Conservation (phyloP, 2,888 invertebrate species). For the Acanthosoma haemorrhoidale region DNA sequence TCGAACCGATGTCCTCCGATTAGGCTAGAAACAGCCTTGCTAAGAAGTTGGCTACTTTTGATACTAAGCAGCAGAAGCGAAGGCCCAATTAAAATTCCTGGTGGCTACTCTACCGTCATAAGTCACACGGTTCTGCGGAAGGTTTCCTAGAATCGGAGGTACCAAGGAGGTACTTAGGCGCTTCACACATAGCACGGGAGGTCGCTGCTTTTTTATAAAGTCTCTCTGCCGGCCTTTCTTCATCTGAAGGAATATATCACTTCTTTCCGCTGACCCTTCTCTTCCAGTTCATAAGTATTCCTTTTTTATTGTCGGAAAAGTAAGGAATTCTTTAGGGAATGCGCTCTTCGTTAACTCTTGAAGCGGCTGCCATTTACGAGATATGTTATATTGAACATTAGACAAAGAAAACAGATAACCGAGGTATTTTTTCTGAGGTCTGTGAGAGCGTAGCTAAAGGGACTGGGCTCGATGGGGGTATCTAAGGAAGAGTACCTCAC, state of each 20-base stretch:
- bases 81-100: neutral
- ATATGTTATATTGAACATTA: too few relatives aligned
- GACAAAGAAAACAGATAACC: too few relatives aligned
- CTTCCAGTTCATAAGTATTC: neutral
- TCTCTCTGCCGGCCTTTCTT: neutral
- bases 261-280: neutral
- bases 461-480: too few relatives aligned
- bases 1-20: too few relatives aligned
- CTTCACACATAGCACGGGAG: neutral
- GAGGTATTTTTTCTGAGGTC: too few relatives aligned
- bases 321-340: neutral
- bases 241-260: neutral
- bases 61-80: neutral
- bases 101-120: neutral
- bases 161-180: neutral
- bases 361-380: neutral
- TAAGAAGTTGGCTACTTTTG: too few relatives aligned
- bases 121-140: neutral
- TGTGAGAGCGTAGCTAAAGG: too few relatives aligned
- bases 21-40: too few relatives aligned
- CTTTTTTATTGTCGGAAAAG: neutral
- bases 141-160: too few relatives aligned
- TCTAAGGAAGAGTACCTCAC: too few relatives aligned
- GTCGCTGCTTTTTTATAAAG: neutral
- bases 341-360: slow-evolving; percentile 8